Evolutionary conservation across 37 sponge, comb jelly and placozoan genomes (phyloP), one percentile per base, ranked within the genome.

Genomic region (Amphimedon queenslandica): DNA sequence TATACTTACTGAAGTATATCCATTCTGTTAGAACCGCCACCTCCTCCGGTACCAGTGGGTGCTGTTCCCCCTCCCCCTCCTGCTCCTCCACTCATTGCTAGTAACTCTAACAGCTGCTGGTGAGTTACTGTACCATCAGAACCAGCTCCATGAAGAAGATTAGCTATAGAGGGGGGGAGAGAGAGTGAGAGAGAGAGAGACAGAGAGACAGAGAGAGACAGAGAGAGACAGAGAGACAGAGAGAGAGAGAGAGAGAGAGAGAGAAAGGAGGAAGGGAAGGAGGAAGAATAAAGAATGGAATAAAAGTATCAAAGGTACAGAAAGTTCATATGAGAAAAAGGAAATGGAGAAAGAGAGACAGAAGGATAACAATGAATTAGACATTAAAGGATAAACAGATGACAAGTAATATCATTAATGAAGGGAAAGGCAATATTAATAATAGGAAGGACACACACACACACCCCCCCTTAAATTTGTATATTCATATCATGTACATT

Each of bases 201-300:
- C 63, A 28, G 34, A 30, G 64, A 6, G 64, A 32, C 43, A 20
- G 63, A 33, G 76, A 33, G 71, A 31, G 71, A 55, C 43, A 72
- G 80, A 63, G 63, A 55, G 71, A 51, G 72, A 6, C 21, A 33
- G 74, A 42, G 25, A 27, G 74, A 42, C n/a, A 33, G 61, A 32
- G 40, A 35, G 70, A 32, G 40, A 35, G 70, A 68, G 40, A 25
- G 70, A 68, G 40, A 68, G 39, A 32, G 70, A 35, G 24, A 35
- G 70, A n/a, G 58, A 6, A 37, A 38, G 34, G 13, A 10, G 70
- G 18, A n/a, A 68, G n/a, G n/a, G n/a, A n/a, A n/a, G n/a, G n/a
- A n/a, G n/a, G n/a, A n/a, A n/a, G n/a, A n/a, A n/a, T n/a, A n/a
- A n/a, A 10, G 40, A n/a, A 32, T 39, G 29, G 38, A 60, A 60